These are phyloP conservation scores for Butorides virescens DNA, from an alignment of 2,113 vertebrate species.

Conservation along the genomic window DNA sequence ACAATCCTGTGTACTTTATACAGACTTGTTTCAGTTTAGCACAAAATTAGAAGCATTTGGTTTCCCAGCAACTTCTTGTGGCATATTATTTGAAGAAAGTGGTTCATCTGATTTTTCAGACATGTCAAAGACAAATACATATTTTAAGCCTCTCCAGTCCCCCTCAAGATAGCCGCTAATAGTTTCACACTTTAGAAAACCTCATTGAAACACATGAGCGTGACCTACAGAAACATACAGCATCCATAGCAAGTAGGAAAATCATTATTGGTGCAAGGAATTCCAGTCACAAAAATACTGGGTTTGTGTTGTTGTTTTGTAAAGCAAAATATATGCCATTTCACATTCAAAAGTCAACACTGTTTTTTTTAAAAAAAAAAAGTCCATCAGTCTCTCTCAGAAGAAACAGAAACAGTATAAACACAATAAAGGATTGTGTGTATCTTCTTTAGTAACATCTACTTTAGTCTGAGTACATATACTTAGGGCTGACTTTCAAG, in stretches of 20 bases:
- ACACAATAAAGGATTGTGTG: neutral
- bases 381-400: neutral
- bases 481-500: neutral
- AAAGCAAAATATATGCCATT: neutral
- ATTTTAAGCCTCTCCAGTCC: neutral
- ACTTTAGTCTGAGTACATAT: neutral
- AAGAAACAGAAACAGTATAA: neutral
- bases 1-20: neutral
- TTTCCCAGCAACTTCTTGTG: neutral
- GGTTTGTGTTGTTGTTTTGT: neutral
- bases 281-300: neutral
- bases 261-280: neutral
- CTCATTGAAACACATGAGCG: accelerated
- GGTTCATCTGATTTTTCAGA: neutral
- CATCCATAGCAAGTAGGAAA: neutral
- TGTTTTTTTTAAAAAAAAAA: neutral
- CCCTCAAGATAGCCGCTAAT: neutral
- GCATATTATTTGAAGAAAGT: neutral
- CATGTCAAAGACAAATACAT: neutral
- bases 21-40: neutral
- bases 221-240: neutral
- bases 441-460: neutral
- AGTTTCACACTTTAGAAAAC: neutral
- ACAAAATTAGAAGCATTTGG: neutral
- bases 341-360: neutral